These are phyloP conservation scores for Hyposmocoma kahamanoa DNA, from an alignment of 1,140 invertebrate genomes.

Conservation along the genomic window DNA sequence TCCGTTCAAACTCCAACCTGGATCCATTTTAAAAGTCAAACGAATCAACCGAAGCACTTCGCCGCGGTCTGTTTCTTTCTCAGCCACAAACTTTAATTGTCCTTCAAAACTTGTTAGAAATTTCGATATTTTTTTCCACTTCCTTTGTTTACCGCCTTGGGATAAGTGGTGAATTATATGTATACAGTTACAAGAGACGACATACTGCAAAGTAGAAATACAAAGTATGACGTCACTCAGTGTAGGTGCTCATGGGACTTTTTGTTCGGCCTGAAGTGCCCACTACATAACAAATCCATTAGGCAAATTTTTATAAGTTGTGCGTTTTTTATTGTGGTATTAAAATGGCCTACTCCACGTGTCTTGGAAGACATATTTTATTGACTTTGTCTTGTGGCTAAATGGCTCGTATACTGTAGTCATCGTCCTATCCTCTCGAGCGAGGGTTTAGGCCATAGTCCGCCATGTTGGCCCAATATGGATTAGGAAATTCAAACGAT, in stretches of 20 bases:
- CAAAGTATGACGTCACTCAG: background rate
- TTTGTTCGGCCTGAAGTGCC: background rate
- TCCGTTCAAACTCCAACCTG: background rate
- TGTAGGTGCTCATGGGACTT: background rate
- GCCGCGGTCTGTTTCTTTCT: conserved; percentile 15
- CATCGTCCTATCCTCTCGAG: too few species aligned
- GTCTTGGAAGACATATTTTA: too few species aligned
- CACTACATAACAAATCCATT: background rate
- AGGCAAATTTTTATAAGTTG: background rate
- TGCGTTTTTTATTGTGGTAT: background rate
- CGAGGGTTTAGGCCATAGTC: too few species aligned
- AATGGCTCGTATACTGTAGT: too few species aligned
- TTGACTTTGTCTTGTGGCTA: too few species aligned
- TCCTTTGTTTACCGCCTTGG: background rate
- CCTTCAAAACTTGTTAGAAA: conserved; percentile 34
- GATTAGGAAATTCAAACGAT: too few species aligned
- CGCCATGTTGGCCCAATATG: too few species aligned
- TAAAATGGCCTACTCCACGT: too few species aligned
- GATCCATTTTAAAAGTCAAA: conserved; percentile 46
- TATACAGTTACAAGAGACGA: background rate
- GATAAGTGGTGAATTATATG: background rate
- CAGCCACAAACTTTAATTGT: conserved; percentile 56
- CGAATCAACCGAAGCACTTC: conserved; percentile 57
- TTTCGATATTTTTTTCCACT: conserved; percentile 17
- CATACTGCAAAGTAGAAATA: background rate